Base-by-base conservation (phyloP, 2,888 invertebrate genomes). In the Clanis bilineata region DNA sequence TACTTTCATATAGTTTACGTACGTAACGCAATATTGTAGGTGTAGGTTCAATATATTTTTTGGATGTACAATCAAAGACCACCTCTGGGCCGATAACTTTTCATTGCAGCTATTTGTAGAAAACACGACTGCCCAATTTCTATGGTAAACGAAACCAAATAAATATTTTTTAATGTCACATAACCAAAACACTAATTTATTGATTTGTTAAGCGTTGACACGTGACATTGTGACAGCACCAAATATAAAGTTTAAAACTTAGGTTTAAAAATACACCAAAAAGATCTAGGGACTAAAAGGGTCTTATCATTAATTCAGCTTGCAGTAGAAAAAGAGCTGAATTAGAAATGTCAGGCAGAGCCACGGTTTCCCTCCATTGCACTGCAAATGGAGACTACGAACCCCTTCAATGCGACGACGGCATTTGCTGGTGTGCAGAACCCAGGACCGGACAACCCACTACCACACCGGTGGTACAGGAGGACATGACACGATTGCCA, bases 341-440 rank as follows among this genome's bases (percentile, higher is more conserved):
- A 68, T 71, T 95, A 60, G 89, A 92, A 74, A 79, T 77, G n/a
- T 65, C 76, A n/a, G 85, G 83, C 43, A 82, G 90, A 32, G 80
- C 71, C 3, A 89, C 91, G 51, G 92, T 94, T 3, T 93, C 94
- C 3, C 84, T 95, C 18, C 96, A 95, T 76, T 96, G 96, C 75
- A 92, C 94, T 55, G 70, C 85, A 41, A 85, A 90, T 70, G 96
- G 96, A 21, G 95, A 95, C 83, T 96, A 93, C 77, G 95, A 95
- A 73, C 84, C 89, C 22, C 77, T 96, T 28, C 96, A 96, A 75
- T 96, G 95, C 73, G 94, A 95, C 77, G 87, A 92, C 59, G 94
- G 93, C 1, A 75, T 94, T 65, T 96, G 96, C 74, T 95, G 95
- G 95, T 96, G 95, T 79, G 94, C 93, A 1, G 92, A 94, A 38